A percentile compares a stretch with the other conserved stretches of the same genome.
Evolutionary conservation across 2,113 vertebrate species (phyloP).

Genomic region (Scalopus aquaticus): DNA sequence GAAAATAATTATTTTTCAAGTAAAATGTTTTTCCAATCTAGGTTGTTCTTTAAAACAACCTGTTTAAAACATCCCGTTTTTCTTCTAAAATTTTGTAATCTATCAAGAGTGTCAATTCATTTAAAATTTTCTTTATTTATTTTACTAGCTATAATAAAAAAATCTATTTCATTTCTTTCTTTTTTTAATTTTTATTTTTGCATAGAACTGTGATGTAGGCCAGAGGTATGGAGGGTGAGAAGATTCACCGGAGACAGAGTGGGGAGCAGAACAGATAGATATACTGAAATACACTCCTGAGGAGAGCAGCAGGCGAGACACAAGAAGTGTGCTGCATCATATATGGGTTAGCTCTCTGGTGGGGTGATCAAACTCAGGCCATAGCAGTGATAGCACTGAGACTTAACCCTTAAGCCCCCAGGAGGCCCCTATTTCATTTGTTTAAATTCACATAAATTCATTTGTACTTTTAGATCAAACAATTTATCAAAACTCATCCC

Average conservation of each 20-base stretch:
- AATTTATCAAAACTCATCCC: background rate
- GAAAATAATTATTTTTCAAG: background rate
- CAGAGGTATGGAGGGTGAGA: too few relatives aligned
- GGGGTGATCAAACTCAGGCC: too few relatives aligned
- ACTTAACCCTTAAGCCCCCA: too few relatives aligned
- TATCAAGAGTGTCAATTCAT: background rate
- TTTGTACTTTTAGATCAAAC: background rate
- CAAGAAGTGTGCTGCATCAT: too few relatives aligned
- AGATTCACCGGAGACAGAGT: too few relatives aligned
- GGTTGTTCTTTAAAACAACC: background rate
- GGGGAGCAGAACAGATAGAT: too few relatives aligned
- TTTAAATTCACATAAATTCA: background rate
- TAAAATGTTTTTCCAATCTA: background rate
- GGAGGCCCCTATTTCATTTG: background rate
- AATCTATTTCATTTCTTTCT: background rate
- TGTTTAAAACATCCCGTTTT: too few relatives aligned
- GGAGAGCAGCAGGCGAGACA: too few relatives aligned
- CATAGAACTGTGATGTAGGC: too few relatives aligned
- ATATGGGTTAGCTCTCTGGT: too few relatives aligned
- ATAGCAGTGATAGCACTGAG: too few relatives aligned
- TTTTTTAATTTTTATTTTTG: background rate
- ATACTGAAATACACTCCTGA: too few relatives aligned
- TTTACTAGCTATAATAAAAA: constrained; percentile 23
- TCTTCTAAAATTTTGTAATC: constrained; percentile 5
- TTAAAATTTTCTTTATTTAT: background rate